Percentiles rank a stretch among this genome's conserved stretches.
Conservation (phyloP, 2,888 invertebrate species). For the Patella ulyssiponensis region DNA sequence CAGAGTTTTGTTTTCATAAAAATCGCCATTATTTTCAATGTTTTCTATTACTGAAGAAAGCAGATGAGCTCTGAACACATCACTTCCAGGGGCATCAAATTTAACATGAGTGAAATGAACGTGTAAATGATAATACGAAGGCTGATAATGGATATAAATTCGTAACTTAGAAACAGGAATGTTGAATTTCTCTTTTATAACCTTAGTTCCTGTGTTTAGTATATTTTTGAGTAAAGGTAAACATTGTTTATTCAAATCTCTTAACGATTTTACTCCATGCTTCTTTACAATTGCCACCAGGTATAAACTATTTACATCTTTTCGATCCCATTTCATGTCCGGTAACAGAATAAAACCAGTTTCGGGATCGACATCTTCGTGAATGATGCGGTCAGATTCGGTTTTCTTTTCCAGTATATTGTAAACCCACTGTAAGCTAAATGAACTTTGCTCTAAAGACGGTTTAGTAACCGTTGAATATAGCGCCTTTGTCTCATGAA, state of each 20-base stretch:
- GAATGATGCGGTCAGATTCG: slow-evolving; percentile 89
- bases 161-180: slow-evolving; percentile 80
- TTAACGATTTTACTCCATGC: slow-evolving; percentile 83
- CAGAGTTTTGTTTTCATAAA: slow-evolving; percentile 87
- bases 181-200: slow-evolving; percentile 84
- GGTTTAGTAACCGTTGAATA: slow-evolving; percentile 87
- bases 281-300: slow-evolving; percentile 84
- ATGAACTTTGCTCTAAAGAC: slow-evolving; percentile 78
- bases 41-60: slow-evolving; percentile 91
- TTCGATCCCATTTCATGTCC: slow-evolving; percentile 96
- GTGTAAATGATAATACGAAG: slow-evolving; percentile 96
- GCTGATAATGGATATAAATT: slow-evolving; percentile 94
- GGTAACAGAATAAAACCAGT: slow-evolving; percentile 84
- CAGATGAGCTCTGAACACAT: slow-evolving; percentile 88
- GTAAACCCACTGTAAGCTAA: slow-evolving; percentile 94
- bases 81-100: slow-evolving; percentile 77
- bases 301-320: slow-evolving; percentile 84
- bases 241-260: slow-evolving; percentile 86
- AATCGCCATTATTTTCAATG: slow-evolving; percentile 84
- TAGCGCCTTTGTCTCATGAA: slow-evolving; percentile 87
- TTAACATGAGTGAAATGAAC: slow-evolving; percentile 86
- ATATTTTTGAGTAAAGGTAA: slow-evolving; percentile 88
- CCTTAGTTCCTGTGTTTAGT: slow-evolving; percentile 81
- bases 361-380: slow-evolving; percentile 83
- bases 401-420: slow-evolving; percentile 94